Base-by-base conservation (phyloP, 2,888 invertebrate species). In the Trachelus iudaicus region DNA sequence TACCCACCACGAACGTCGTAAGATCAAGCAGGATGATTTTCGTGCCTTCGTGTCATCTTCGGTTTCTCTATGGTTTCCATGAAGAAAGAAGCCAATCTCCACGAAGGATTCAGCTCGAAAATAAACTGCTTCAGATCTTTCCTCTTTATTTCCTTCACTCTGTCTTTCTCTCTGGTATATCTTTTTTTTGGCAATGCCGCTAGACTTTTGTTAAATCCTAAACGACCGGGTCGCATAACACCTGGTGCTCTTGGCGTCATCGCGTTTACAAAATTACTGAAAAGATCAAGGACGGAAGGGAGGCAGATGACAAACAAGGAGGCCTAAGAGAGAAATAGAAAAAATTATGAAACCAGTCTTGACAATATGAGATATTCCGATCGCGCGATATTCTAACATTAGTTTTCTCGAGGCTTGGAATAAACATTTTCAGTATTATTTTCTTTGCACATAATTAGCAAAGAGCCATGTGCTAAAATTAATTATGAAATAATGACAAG, bases 241-340 rank as follows among this genome's bases (percentile, higher is more conserved):
- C 79, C 79, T 79, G 79, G 79, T 76, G 74, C 69, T 69, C 76
- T 74, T 79, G 37, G 69, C 73, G 73, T 73, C 30, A 6, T 31
- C 75, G 75, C 13, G 69, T 75, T 40, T 69, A 75, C 30, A n/a
- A n/a, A 56, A 75, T 40, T 75, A 75, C 31, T 40, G 40, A 56
- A 56, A 56, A 23, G 75, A 35, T 30, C 75, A 6, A 12, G 37
- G 12, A 12, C 9, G 12, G 35, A 30, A 37, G 15, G 40, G n/a
- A 35, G 69, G 37, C 34, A n/a, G n/a, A 34, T 30, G 69, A 13
- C 15, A 76, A 76, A 15, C 23, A 73, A 6, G 73, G 15, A 37
- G 9, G 11, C 9, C 40, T 11, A 31, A 71, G 15, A n/a, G 15
- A 23, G 40, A 40, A 9, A 40, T 4, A 40, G 40, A 40, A 13